A percentile compares a stretch with the other conserved stretches of the same genome.
These are phyloP conservation scores for Choloepus hoffmanni DNA, from an alignment of 2,113 vertebrate genomes.

Conservation along the genomic window DNA sequence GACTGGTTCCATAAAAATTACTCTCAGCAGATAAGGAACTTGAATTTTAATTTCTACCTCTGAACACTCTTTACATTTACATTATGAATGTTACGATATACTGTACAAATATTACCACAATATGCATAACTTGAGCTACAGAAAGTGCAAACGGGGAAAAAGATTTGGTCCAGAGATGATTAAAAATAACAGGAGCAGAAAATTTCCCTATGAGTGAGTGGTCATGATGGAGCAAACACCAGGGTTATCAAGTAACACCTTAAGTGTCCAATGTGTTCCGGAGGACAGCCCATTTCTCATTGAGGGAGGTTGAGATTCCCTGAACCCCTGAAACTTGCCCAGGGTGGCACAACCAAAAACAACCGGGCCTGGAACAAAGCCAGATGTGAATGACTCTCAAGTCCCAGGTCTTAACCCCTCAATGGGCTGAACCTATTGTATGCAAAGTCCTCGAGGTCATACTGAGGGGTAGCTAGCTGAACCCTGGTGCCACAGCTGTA, in stretches of 20 bases:
- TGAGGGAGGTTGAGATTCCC: not conserved
- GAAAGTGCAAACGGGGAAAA: not conserved
- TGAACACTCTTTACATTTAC: not conserved
- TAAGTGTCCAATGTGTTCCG: not conserved
- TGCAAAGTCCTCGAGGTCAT: not conserved
- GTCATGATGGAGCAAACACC: accelerated
- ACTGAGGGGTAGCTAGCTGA: not conserved
- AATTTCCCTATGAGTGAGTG: accelerated
- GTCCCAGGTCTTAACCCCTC: not conserved
- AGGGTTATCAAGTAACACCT: accelerated
- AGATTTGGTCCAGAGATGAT: not conserved
- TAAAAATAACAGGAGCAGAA: not conserved
- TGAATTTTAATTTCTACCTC: constrained; percentile 27
- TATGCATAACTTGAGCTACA: not conserved
- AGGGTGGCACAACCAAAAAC: not conserved
- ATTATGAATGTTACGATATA: not conserved
- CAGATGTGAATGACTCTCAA: not conserved
- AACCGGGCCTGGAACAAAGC: not conserved
- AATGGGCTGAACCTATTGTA: not conserved
- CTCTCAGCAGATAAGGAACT: not conserved
- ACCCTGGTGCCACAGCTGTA: not conserved
- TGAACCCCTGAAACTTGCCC: not conserved
- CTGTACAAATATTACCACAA: not conserved
- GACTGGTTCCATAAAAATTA: not conserved
- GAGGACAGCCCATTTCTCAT: not conserved